Conservation (phyloP, 2,113 vertebrate genomes). For the Crotalus viridis region DNA sequence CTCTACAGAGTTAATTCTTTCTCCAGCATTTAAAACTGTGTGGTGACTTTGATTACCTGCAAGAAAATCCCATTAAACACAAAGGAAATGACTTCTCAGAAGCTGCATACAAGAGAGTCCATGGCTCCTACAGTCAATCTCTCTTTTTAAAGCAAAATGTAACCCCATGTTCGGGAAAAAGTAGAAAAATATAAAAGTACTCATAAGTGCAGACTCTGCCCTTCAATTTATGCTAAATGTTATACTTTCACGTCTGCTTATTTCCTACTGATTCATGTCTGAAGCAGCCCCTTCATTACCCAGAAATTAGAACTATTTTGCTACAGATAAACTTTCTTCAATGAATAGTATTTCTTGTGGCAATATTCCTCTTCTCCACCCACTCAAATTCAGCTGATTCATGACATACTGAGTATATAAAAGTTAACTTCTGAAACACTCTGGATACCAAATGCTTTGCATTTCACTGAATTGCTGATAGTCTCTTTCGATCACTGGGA, state of each 20-base stretch:
- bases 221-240: not conserved
- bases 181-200: not conserved
- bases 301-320: not conserved
- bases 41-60: not conserved
- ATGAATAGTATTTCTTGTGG: constrained; percentile 5
- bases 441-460: constrained; percentile 9
- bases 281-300: not conserved
- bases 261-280: not conserved
- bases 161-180: not conserved
- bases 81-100: not conserved
- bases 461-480: not conserved
- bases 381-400: not conserved
- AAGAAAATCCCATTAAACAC: not conserved
- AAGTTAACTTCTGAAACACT: not conserved
- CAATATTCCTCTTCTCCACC: not conserved
- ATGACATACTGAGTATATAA: not conserved
- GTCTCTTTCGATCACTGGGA: constrained; percentile 22
- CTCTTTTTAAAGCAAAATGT: not conserved
- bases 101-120: not conserved
- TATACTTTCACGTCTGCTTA: not conserved
- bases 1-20: not conserved
- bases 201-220: not conserved
- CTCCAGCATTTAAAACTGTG: not conserved
- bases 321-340: not conserved
- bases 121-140: not conserved